Evolutionary conservation across 1,140 invertebrate species (phyloP), one percentile per base, ranked within the genome.

Genomic region (Cotesia chilonis): DNA sequence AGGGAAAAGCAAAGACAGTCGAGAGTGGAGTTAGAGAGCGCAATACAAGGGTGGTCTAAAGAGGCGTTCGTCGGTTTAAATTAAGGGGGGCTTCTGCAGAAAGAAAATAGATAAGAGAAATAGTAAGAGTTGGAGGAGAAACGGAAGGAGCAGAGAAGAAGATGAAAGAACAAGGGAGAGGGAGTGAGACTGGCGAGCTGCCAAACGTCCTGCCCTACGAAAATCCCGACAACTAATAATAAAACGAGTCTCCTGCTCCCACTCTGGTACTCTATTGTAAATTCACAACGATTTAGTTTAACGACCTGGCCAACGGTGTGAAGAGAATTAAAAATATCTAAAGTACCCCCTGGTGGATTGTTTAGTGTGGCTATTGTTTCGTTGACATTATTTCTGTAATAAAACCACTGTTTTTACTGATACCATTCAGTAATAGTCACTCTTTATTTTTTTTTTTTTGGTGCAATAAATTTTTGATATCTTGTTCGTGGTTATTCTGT

Each of bases 211-310:
- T 76, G 74, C 72, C 63, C 68, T 68, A 75, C 75, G 68, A 75
- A 76, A 79, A 70, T 75, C 74, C 76, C 68, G 71, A 76, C 75
- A 75, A 81, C 77, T 81, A 80, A 78, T 80, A 79, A 79, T 74
- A 75, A 80, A 79, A 80, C 71, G 68, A 69, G 72, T 66, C 74
- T 28, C 28, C 28, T 28, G 28, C 71, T 74, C 68, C 71, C 68
- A 55, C 68, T 60, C 68, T 38, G 12, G 41, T 59, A 69, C 68
- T 72, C 41, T 52, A 75, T 74, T 77, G 75, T 76, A 78, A 79
- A 79, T 79, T 76, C 64, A 75, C 77, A 74, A 79, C 73, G 74
- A 80, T 80, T 80, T 80, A 80, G 73, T 75, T 73, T 77, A 78
- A 79, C 73, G 76, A 69, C 71, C 75, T 54, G 47, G 59, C 51